These are phyloP conservation scores for Heteromyza rotundicornis DNA, from an alignment of 2,888 invertebrate species.

Conservation along the genomic window DNA sequence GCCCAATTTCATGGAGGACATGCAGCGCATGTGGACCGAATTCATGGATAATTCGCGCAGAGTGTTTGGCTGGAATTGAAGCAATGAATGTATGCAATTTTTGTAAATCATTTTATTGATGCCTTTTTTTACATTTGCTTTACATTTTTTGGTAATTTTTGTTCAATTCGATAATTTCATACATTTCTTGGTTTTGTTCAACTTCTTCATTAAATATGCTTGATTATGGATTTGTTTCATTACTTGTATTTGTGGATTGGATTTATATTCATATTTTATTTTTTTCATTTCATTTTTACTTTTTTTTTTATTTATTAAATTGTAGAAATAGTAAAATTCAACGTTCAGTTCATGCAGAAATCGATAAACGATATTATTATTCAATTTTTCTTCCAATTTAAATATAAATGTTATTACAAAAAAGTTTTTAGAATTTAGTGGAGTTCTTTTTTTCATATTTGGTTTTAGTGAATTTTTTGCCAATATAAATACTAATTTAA, in stretches of 20 bases:
- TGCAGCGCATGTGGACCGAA: neutral
- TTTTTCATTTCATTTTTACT: neutral
- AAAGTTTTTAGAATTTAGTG: neutral
- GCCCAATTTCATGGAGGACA: neutral
- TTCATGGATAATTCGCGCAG: neutral
- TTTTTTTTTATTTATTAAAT: conserved; percentile 2
- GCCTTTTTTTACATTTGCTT: neutral
- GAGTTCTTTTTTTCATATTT: neutral
- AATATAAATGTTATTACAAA: neutral
- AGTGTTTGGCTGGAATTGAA: no score
- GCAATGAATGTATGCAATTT: neutral
- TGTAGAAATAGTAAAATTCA: conserved; percentile 2
- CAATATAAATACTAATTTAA: neutral
- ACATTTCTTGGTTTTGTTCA: neutral
- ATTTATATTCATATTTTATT: conserved; percentile 12
- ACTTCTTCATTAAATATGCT: conserved; percentile 7
- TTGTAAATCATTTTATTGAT: conserved; percentile 5
- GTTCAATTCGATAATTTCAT: conserved; percentile 8
- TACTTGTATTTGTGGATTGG: conserved; percentile 11
- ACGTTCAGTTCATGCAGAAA: conserved; percentile 1
- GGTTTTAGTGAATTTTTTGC: neutral
- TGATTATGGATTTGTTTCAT: conserved; percentile 12
- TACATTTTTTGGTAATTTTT: conserved; percentile 5
- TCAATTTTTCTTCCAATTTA: neutral
- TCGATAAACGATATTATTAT: neutral